phyloP scores from a whole-genome alignment of 2,113 vertebrate species.

The Corythornis cristatus region DNA sequence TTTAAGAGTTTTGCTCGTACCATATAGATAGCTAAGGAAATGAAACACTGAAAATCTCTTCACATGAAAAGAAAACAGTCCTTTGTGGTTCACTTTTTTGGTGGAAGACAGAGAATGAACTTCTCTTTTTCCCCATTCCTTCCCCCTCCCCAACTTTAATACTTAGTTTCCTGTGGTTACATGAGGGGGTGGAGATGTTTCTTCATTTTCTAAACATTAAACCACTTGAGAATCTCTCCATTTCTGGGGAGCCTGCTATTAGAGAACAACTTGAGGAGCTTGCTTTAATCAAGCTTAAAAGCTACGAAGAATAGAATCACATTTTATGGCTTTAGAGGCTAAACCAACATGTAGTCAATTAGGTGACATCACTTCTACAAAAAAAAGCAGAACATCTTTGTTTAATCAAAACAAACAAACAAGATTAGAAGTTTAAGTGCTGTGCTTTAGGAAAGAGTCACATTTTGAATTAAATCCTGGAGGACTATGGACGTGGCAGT shows the following conservation, averaged over 20 bases:
- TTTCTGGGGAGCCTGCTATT: conserved; percentile 73
- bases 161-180: conserved; percentile 81
- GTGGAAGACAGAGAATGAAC: background rate
- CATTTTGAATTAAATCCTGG: conserved; percentile 66
- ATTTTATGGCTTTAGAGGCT: conserved; percentile 71
- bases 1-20: conserved; percentile 70
- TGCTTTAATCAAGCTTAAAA: conserved; percentile 83
- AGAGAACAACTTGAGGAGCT: conserved; percentile 70
- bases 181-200: conserved; percentile 73
- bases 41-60: conserved; percentile 72
- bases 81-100: conserved; percentile 60
- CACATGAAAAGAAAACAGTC: conserved; percentile 74
- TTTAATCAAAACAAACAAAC: conserved; percentile 83
- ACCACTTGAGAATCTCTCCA: conserved; percentile 72
- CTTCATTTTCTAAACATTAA: conserved; percentile 77
- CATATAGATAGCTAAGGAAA: conserved; percentile 70
- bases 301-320: conserved; percentile 63
- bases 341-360: conserved; percentile 79
- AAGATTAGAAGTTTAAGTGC: conserved; percentile 74
- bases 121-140: conserved; percentile 28
- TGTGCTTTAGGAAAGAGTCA: conserved; percentile 58
- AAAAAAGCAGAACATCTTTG: conserved; percentile 75
- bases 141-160: conserved; percentile 67
- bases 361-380: conserved; percentile 72
- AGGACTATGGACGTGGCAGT: conserved; percentile 29